A percentile compares a stretch with the other conserved stretches of the same genome.
Evolutionary conservation across 2,888 invertebrate genomes (phyloP).

Genomic region (Metopia argyrocephala): DNA sequence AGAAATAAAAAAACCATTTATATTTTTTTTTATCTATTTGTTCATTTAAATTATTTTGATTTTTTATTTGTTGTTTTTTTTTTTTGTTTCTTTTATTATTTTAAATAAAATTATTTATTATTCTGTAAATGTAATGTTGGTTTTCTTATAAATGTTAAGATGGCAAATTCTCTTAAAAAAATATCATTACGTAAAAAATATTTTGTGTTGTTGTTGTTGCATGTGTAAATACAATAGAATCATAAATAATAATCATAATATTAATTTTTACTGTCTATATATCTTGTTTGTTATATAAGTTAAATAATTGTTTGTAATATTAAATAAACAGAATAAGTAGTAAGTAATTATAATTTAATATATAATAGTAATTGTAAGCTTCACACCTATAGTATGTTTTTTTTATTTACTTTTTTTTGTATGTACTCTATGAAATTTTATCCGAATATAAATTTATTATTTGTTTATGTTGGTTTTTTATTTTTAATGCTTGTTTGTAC

Average conservation of each 20-base stretch:
- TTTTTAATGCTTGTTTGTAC: constrained; percentile 45
- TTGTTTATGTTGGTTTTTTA: background rate
- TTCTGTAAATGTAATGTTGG: constrained; percentile 59
- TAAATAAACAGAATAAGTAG: constrained; percentile 60
- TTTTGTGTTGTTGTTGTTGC: constrained; percentile 60
- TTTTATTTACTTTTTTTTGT: constrained; percentile 9
- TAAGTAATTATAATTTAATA: constrained; percentile 40
- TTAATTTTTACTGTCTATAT: constrained; percentile 30
- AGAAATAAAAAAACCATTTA: background rate
- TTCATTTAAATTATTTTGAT: constrained; percentile 64
- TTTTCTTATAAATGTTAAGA: constrained; percentile 59
- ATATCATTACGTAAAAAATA: constrained; percentile 62
- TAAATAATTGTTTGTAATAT: constrained; percentile 38
- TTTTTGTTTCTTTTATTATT: constrained; percentile 44
- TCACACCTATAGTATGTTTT: constrained; percentile 50
- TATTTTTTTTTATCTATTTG: constrained; percentile 49
- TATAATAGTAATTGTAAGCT: constrained; percentile 54
- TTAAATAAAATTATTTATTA: constrained; percentile 55
- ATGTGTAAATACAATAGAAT: constrained; percentile 60
- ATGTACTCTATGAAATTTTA: constrained; percentile 35
- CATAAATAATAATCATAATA: constrained; percentile 56
- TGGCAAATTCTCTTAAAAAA: constrained; percentile 62
- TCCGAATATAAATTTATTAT: constrained; percentile 21
- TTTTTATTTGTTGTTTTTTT: constrained; percentile 26
- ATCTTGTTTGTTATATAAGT: constrained; percentile 45